phyloP scores from a whole-genome alignment of 2,113 vertebrate genomes.

The Myiopsitta monachus region DNA sequence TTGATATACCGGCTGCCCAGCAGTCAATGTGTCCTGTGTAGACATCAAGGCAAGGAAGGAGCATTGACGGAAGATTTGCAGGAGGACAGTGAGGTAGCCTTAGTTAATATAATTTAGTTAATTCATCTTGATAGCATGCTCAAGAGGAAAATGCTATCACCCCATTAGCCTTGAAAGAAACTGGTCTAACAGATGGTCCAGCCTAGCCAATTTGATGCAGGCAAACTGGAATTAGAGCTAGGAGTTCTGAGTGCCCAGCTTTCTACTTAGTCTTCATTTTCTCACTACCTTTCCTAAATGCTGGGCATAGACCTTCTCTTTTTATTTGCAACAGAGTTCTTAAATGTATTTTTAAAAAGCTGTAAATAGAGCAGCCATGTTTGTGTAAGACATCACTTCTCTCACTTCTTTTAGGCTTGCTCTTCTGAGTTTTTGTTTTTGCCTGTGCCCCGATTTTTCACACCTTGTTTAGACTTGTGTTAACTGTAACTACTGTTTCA shows the following conservation, averaged over 20 bases:
- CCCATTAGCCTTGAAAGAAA: not conserved
- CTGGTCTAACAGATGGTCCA: not conserved
- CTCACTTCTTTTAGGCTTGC: not conserved
- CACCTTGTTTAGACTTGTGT: constrained; percentile 72
- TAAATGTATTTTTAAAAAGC: not conserved
- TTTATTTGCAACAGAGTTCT: not conserved
- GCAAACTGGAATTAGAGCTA: not conserved
- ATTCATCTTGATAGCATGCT: not conserved
- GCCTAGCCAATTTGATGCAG: not conserved
- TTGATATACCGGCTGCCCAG: not conserved
- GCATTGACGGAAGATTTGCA: not conserved
- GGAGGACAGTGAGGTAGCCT: not conserved
- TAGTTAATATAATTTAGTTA: constrained; percentile 5
- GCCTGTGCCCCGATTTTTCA: constrained; percentile 41
- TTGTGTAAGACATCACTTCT: constrained; percentile 1
- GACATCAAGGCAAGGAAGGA: not conserved
- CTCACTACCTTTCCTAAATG: not conserved
- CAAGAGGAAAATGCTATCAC: not conserved
- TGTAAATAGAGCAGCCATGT: constrained; percentile 31
- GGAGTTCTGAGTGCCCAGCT: not conserved
- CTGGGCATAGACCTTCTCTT: not conserved
- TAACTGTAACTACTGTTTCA: constrained; percentile 66
- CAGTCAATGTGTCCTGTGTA: not conserved
- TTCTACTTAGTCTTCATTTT: not conserved
- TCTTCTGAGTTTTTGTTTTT: constrained; percentile 29